Evolutionary conservation across 2,113 vertebrate species (phyloP).

Genomic region (Gadus macrocephalus): DNA sequence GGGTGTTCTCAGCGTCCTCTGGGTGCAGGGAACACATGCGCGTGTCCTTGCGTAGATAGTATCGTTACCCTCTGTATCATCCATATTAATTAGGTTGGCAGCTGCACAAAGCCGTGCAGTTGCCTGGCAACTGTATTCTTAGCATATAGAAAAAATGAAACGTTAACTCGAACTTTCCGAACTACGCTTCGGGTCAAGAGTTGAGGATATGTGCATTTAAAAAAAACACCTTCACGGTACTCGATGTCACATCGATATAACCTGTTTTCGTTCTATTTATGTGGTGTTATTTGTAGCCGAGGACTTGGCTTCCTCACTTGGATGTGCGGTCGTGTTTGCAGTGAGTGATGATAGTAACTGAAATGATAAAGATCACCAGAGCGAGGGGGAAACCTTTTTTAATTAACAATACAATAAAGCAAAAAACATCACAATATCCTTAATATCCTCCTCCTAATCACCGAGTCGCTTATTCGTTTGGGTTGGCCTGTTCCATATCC

Average conservation of each 20-base stretch:
- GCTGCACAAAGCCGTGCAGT: constrained; percentile 56
- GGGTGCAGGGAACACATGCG: neutral
- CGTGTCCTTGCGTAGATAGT: constrained; percentile 56
- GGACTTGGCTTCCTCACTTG: constrained; percentile 16
- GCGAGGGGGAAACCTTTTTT: too few relatives aligned
- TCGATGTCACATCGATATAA: neutral
- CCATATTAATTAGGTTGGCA: constrained; percentile 64
- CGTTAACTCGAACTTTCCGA: constrained; percentile 37
- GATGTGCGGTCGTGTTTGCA: too few relatives aligned
- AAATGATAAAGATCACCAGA: too few relatives aligned
- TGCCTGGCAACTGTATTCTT: constrained; percentile 64
- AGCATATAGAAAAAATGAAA: constrained; percentile 37
- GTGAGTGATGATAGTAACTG: too few relatives aligned
- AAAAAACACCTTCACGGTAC: neutral
- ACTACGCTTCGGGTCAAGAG: constrained; percentile 30
- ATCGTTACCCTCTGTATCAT: constrained; percentile 57
- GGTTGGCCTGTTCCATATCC: too few relatives aligned
- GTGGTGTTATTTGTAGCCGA: constrained; percentile 59
- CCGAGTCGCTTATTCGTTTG: too few relatives aligned
- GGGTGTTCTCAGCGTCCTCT: too few relatives aligned
- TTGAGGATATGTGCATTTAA: constrained; percentile 14
- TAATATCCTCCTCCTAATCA: too few relatives aligned
- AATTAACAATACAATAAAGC: too few relatives aligned
- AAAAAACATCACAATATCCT: too few relatives aligned
- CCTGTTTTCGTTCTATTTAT: neutral